Base-by-base conservation (phyloP, 2,113 vertebrate genomes). In the Coryphaenoides rupestris region DNA sequence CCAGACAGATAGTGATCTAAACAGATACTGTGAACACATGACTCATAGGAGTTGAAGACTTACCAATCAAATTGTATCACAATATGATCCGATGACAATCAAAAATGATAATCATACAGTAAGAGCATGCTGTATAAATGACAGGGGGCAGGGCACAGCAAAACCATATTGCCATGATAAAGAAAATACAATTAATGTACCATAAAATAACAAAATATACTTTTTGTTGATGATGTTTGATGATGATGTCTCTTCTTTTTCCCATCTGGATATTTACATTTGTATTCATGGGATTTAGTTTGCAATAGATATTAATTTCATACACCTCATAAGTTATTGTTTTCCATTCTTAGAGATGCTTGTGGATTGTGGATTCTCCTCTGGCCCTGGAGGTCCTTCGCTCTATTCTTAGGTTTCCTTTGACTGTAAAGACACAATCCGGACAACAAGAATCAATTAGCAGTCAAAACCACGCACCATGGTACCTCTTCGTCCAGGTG, bases 371-470 rank as follows among this genome's bases (percentile, higher is more conserved):
- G 72, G 77, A 59, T 82, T 79, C 87, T 63, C 74, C 72, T 66
- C 79, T 86, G 74, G 33, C 33, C 33, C 81, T 81, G 56, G 78
- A 73, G 78, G 82, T 91, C 68, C 91, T 90, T 81, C 87, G 91
- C 77, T 89, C 87, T 88, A 84, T 84, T 83, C 90, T 88, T 72
- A 63, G 83, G 80, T 89, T 92, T 80, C 86, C 88, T 81, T 83
- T 90, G 73, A 90, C 73, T 76, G 91, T 88, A 90, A 86, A 28
- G 12, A 28, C 33, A 14, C 50, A 63, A 12, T 40, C 33, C 72
- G 65, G 2, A 53, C 19, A 19, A 19, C 16, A 28, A 55, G 16
- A 16, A 52, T 22, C n/a, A 59, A 52, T 40, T 57, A 4, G 7
- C 21, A 21, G 23, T 23, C 40, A 47, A 53, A 19, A 17, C 12